Conservation (phyloP, 2,113 vertebrate species). For the Mustelus asterias region DNA sequence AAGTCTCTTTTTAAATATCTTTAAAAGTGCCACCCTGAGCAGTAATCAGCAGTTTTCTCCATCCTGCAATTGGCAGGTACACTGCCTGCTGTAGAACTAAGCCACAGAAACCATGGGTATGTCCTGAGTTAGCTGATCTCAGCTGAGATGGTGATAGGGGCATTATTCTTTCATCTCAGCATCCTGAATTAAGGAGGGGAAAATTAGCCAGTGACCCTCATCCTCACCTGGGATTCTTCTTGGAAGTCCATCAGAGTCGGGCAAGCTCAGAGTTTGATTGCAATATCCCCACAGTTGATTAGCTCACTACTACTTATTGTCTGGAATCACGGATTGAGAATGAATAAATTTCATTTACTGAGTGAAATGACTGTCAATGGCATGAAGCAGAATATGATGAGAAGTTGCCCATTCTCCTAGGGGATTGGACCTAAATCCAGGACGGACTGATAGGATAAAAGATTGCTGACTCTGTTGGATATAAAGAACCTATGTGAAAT, state of each 20-base stretch:
- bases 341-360: background rate
- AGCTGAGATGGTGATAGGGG: background rate
- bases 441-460: background rate
- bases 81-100: background rate
- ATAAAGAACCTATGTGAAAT: background rate
- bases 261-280: background rate
- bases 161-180: background rate
- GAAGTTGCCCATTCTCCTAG: background rate
- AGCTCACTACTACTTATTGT: background rate
- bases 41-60: slow-evolving; percentile 14
- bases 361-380: background rate
- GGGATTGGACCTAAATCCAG: background rate
- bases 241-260: background rate
- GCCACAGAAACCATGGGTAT: background rate
- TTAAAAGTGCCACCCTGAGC: background rate
- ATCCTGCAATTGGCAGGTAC: background rate
- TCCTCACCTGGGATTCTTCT: background rate
- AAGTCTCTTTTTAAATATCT: background rate
- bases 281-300: background rate
- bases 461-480: background rate
- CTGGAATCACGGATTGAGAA: background rate
- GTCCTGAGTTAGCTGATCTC: background rate
- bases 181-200: background rate
- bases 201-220: background rate
- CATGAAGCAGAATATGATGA: background rate